These are phyloP conservation scores for Lathronympha strigana DNA, from an alignment of 2,888 invertebrate genomes.

Conservation along the genomic window DNA sequence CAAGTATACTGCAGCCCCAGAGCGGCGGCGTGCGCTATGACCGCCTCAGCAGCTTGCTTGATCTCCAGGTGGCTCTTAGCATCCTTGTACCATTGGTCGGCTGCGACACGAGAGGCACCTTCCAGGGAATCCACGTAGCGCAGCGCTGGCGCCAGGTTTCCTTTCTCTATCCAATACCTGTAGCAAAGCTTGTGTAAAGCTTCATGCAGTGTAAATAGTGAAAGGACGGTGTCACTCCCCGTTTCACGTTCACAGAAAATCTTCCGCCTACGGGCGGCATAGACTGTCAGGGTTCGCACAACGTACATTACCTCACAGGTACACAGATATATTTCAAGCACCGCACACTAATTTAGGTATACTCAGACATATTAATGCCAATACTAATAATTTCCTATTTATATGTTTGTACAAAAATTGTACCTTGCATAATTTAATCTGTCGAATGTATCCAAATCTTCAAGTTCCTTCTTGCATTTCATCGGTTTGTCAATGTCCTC, in stretches of 20 bases:
- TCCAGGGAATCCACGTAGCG: slow-evolving; percentile 93
- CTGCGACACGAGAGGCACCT: slow-evolving; percentile 94
- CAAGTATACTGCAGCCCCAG: slow-evolving; percentile 83
- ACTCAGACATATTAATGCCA: no score
- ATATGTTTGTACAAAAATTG: slow-evolving; percentile 20
- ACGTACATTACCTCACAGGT: no score
- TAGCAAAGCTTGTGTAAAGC: no score
- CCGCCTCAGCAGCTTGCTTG: slow-evolving; percentile 94
- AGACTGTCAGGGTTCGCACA: no score
- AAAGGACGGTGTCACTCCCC: no score
- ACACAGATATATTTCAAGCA: no score
- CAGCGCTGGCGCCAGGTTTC: slow-evolving; percentile 93
- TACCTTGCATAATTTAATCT: slow-evolving; percentile 70
- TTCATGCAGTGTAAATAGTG: no score
- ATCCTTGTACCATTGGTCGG: slow-evolving; percentile 93
- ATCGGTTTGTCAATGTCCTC: slow-evolving; percentile 66
- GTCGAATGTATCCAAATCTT: slow-evolving; percentile 71
- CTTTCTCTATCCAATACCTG: slow-evolving; percentile 94
- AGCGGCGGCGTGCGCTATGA: slow-evolving; percentile 95
- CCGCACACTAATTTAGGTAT: no score
- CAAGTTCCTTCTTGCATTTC: slow-evolving; percentile 49
- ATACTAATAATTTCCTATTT: not conserved
- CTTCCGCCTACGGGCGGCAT: no score
- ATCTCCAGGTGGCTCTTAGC: slow-evolving; percentile 93
- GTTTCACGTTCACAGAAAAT: no score